Conservation (phyloP, 1,140 invertebrate genomes). For the Amyelois transitella region DNA sequence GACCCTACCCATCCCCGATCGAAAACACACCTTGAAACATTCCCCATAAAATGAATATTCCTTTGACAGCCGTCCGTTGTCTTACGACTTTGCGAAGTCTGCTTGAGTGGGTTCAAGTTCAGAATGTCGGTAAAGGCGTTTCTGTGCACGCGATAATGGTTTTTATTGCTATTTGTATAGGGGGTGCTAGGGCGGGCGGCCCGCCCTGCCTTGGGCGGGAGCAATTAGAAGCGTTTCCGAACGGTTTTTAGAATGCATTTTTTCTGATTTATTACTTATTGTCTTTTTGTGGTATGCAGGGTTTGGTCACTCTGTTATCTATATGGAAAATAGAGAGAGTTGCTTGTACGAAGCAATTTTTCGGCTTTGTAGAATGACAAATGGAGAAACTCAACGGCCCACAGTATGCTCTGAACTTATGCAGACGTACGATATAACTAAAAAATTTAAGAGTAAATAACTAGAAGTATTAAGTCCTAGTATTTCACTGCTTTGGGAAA, state of each 20-base stretch:
- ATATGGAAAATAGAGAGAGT: too few relatives aligned
- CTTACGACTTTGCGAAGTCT: conserved; percentile 63
- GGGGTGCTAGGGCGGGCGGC: conserved; percentile 39
- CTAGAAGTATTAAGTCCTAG: too few relatives aligned
- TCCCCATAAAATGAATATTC: conserved; percentile 26
- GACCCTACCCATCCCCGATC: conserved; percentile 27
- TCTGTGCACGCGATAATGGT: conserved; percentile 34
- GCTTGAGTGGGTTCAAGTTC: conserved; percentile 33
- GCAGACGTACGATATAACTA: too few relatives aligned
- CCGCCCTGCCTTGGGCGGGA: conserved; percentile 56
- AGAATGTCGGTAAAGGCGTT: conserved; percentile 57
- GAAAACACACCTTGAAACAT: conserved; percentile 26
- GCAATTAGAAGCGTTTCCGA: conserved; percentile 52
- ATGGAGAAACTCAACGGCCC: too few relatives aligned
- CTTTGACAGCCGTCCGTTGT: conserved; percentile 28
- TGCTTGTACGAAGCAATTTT: too few relatives aligned
- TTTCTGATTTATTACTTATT: conserved; percentile 15
- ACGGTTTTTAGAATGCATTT: conserved; percentile 49
- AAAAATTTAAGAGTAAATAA: too few relatives aligned
- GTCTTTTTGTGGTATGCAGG: not conserved
- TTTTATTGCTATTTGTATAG: conserved; percentile 34
- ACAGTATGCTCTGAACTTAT: too few relatives aligned
- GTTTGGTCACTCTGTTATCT: not conserved
- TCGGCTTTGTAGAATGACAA: too few relatives aligned
- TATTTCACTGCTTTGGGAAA: too few relatives aligned